Percentiles rank a stretch among this genome's conserved stretches.
Evolutionary conservation across 2,888 invertebrate species (phyloP).

Genomic region (Anticlea derivata): DNA sequence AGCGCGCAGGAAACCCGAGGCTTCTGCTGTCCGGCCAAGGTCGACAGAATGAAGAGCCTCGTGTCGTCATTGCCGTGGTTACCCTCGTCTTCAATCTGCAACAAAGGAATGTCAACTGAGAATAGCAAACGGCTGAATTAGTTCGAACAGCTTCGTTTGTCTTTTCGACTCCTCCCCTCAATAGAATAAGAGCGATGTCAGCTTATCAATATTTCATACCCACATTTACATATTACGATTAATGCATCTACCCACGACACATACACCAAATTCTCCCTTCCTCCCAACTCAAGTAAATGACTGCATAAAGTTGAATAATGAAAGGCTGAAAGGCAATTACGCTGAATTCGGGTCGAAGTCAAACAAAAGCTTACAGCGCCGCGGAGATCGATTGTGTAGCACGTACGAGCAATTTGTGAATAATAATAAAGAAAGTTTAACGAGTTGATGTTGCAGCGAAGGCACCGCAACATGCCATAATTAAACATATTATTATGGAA

Average conservation of each 20-base stretch:
- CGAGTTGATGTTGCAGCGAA: conserved; percentile 67
- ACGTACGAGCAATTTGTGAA: conserved; percentile 80
- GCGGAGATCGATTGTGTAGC: conserved; percentile 77
- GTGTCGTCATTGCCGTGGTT: conserved; percentile 99
- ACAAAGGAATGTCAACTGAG: conserved; percentile 53
- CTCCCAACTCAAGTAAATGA: conserved; percentile 82
- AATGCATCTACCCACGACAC: conserved; percentile 81
- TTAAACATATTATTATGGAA: conserved; percentile 73
- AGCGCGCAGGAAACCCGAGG: conserved; percentile 93
- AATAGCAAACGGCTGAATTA: conserved; percentile 1
- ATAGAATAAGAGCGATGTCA: conserved; percentile 61
- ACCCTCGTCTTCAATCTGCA: conserved; percentile 98
- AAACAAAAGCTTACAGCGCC: conserved; percentile 76
- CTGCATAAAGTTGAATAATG: conserved; percentile 83
- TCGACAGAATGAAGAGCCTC: conserved; percentile 97
- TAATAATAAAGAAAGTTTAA: conserved; percentile 79
- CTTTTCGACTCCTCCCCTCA: conserved; percentile 25
- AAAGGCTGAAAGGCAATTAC: conserved; percentile 83
- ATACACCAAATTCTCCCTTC: conserved; percentile 76
- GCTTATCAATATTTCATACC: conserved; percentile 79
- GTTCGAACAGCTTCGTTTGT: conserved; percentile 14
- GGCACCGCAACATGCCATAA: conserved; percentile 53
- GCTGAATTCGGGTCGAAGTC: conserved; percentile 81
- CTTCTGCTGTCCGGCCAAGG: conserved; percentile 95
- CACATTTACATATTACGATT: conserved; percentile 81